Evolutionary conservation across 2,113 vertebrate species (phyloP), one percentile per base, ranked within the genome.

Genomic region (Hucho hucho): DNA sequence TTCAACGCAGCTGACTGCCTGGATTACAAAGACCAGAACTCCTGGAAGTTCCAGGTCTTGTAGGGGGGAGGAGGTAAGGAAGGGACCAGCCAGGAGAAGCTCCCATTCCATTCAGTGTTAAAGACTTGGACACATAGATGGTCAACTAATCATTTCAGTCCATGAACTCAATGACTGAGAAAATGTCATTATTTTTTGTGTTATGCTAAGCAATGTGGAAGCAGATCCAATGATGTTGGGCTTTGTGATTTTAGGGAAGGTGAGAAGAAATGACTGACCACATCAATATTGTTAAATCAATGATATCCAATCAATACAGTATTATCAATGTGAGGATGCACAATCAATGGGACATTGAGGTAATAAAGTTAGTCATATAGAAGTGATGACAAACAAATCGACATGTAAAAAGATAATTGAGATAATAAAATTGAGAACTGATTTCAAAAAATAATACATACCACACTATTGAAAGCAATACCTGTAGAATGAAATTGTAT

Each of bases 31-130:
- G 95, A 96, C 72, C 95, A 96, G 83, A 95, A 93, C 84, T 95
- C 95, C 77, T 96, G 95, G 95, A 96, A 96, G 83, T 96, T 96
- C 90, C 95, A 96, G 88, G 95, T 96, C 67, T 94, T 96, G 91
- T 96, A 94, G 14, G 6, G 25, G 28, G 71, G 72, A 12, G 22
- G 65, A 76, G 65, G 58, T 58, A 72, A 75, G 65, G 76, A 82
- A 85, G 83, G 70, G 56, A 76, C 18, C 58, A 22, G 74, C 43
- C 49, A 69, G 77, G 47, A 32, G 46, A 75, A 67, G 14, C 65
- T 32, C 16, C 28, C 28, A 28, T 65, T 69, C 37, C 24, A 67
- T 70, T 74, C 68, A 68, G 32, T 75, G 58, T 82, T 75, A 68
- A 82, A 67, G 71, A 82, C 16, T 75, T 73, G 53, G 82, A 77